Evolutionary conservation across 2,888 invertebrate species (phyloP), one percentile per base, ranked within the genome.

Genomic region (Endotricha flammealis): DNA sequence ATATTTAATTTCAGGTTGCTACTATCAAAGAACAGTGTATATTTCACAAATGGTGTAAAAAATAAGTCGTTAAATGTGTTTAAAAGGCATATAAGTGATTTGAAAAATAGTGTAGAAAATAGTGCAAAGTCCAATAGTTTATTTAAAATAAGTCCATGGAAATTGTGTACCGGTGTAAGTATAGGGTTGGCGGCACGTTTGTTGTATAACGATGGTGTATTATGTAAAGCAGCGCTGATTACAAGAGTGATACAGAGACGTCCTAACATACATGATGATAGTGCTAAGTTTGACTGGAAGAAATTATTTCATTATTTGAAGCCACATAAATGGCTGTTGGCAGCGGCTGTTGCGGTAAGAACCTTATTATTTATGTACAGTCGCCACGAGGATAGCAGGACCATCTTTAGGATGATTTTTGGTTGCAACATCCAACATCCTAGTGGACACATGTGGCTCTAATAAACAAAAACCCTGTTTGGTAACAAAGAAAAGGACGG

Each of bases 261-360:
- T 34, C 68, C 74, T 1, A 77, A 80, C 47, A 44, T 85, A 4
- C 50, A 71, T 14, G 87, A 88, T 31, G 89, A 89, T 34, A 86
- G 88, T 48, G 68, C 87, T 0, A 87, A 89, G 43, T 96, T 96
- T 79, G 93, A 95, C 62, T 96, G 95, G 95, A 82, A 71, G 11
- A 90, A 88, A 42, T 91, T 97, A 44, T 90, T 92, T 71, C 63
- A 81, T 8, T 92, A 96, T 64, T 72, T 97, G 1, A 86, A 88
- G 60, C 94, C 95, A 12, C 93, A 96, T 68, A 79, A 93, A 41
- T 92, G 91, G 89, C 90, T 93, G 46, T 87, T 97, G 34, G 59
- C 92, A 4, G 90, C 92, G 36, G 96, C 97, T 39, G 88, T 97
- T 56, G 87, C 89, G 56, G 96, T 96, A 79, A 90, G 91, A 88